Percentiles rank a stretch among this genome's conserved stretches.
Evolutionary conservation across 2,888 invertebrate genomes (phyloP).

Genomic region (Periphyllus acericola): DNA sequence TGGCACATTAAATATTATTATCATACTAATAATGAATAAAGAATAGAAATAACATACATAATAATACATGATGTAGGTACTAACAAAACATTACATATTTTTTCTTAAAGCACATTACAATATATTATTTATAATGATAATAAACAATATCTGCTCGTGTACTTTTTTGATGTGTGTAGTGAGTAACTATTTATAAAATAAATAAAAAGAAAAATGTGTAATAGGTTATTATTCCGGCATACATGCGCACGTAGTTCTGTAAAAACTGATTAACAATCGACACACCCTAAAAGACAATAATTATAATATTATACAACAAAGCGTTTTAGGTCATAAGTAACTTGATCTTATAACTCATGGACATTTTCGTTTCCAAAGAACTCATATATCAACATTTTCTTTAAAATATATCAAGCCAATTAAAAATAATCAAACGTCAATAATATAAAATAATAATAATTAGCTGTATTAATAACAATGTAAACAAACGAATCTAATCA

Average conservation of each 20-base stretch:
- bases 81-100: constrained; percentile 59
- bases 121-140: constrained; percentile 54
- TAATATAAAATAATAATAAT: constrained; percentile 57
- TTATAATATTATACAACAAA: constrained; percentile 56
- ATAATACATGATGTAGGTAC: constrained; percentile 59
- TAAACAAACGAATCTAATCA: constrained; percentile 60
- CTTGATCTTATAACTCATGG: constrained; percentile 35
- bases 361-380: constrained; percentile 48
- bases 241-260: constrained; percentile 38
- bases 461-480: constrained; percentile 56
- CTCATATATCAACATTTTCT: constrained; percentile 56
- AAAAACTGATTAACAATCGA: constrained; percentile 55
- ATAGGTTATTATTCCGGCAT: constrained; percentile 44
- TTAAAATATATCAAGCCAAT: constrained; percentile 57
- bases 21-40: constrained; percentile 59
- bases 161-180: constrained; percentile 46
- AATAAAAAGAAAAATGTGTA: constrained; percentile 52
- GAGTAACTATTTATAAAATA: constrained; percentile 55
- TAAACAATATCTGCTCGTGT: constrained; percentile 55
- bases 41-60: constrained; percentile 60
- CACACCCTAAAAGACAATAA: constrained; percentile 54
- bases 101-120: constrained; percentile 58
- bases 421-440: constrained; percentile 56
- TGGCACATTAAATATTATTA: constrained; percentile 61
- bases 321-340: constrained; percentile 48